Evolutionary conservation across 1,140 invertebrate genomes (phyloP).

Genomic region (Drosophila nigrodunni): DNA sequence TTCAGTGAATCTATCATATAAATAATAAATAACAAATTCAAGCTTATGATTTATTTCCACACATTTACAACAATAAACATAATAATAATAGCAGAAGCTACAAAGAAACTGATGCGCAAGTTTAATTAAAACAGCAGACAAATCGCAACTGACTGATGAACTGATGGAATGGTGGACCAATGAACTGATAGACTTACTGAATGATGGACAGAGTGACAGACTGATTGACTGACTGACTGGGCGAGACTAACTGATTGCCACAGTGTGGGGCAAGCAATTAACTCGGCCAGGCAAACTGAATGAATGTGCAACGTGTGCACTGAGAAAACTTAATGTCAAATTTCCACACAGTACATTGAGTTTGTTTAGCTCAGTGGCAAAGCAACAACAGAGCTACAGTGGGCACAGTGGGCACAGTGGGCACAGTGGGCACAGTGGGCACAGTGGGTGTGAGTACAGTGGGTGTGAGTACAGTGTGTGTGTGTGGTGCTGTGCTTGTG

Average conservation of each 20-base stretch:
- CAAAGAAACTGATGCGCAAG: constrained; percentile 22
- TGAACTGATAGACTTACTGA: neutral
- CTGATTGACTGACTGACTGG: constrained; percentile 15
- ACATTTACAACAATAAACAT: constrained; percentile 25
- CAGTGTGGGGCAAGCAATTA: constrained; percentile 33
- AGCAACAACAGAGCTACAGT: neutral
- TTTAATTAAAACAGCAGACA: constrained; percentile 60
- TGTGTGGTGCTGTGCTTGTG: neutral
- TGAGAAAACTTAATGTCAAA: constrained; percentile 41
- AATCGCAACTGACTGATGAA: constrained; percentile 23
- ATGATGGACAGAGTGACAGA: neutral
- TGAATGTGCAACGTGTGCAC: constrained; percentile 56
- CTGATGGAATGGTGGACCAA: constrained; percentile 6
- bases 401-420: neutral
- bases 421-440: neutral
- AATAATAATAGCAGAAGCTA: constrained; percentile 1
- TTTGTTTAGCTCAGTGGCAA: constrained; percentile 1
- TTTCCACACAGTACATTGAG: constrained; percentile 47
- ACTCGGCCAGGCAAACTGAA: constrained; percentile 13
- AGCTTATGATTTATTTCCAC: constrained; percentile 48
- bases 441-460: neutral
- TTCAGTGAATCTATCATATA: constrained; percentile 12
- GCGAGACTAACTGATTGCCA: constrained; percentile 10
- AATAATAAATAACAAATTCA: constrained; percentile 10
- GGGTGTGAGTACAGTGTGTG: neutral